Evolutionary conservation across 2,888 invertebrate species (phyloP).

Genomic region (Noctua janthe): DNA sequence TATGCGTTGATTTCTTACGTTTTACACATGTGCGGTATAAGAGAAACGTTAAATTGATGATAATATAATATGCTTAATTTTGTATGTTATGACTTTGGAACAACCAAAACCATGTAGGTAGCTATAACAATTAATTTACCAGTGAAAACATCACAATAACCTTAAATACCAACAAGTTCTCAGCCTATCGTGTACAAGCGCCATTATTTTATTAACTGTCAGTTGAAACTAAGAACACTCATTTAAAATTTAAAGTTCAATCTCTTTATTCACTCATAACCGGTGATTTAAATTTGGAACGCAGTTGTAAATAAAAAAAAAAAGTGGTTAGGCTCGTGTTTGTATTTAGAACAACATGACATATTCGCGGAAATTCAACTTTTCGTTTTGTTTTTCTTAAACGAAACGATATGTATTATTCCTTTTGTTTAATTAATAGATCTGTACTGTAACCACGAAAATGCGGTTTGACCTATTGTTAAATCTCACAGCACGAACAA

Average conservation of each 20-base stretch:
- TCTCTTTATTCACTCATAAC: conserved; percentile 20
- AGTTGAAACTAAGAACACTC: conserved; percentile 27
- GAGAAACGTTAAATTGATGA: not conserved
- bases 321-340: conserved; percentile 3
- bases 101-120: not conserved
- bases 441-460: conserved; percentile 32
- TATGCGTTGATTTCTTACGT: conserved; percentile 16
- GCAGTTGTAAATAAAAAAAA: conserved; percentile 18
- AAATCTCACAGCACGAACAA: conserved; percentile 44
- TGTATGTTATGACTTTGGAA: not conserved
- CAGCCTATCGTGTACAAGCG: not conserved
- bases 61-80: not conserved
- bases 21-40: not conserved
- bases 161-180: not conserved
- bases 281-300: conserved; percentile 32
- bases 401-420: not conserved
- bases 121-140: not conserved
- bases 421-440: conserved; percentile 1
- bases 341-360: conserved; percentile 1
- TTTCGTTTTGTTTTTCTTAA: not conserved
- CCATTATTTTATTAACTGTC: conserved; percentile 26
- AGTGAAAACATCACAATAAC: not conserved
- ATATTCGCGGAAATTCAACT: not conserved
- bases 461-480: conserved; percentile 29
- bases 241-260: conserved; percentile 40